Conservation (phyloP, 2,113 vertebrate species). For the Halichoerus grypus region DNA sequence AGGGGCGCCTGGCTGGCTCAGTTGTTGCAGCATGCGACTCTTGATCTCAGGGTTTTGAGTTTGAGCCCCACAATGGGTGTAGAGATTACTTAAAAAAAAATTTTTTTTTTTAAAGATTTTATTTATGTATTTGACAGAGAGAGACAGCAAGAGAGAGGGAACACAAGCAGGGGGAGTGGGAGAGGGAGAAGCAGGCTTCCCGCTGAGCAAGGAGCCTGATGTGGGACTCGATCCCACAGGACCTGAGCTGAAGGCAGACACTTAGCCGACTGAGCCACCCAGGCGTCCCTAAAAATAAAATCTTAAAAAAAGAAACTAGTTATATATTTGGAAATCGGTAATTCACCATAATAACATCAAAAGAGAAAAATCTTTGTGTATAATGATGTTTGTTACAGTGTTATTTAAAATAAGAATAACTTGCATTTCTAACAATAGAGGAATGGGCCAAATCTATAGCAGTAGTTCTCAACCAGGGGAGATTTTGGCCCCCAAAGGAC, state of each 20-base stretch:
- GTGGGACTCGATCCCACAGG: no score
- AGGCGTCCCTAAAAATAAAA: background rate
- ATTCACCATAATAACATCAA: background rate
- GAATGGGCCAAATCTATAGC: background rate
- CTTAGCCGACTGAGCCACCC: no score
- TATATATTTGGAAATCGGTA: background rate
- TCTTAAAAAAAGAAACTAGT: background rate
- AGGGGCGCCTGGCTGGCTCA: background rate
- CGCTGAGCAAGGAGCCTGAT: no score
- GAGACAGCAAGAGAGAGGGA: no score
- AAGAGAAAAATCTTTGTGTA: constrained; percentile 28
- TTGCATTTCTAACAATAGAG: background rate
- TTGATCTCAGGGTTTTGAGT: background rate
- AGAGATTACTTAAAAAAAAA: background rate
- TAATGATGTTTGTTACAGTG: background rate
- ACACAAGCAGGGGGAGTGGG: no score
- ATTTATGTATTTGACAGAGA: no score
- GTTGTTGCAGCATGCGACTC: background rate
- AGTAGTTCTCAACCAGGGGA: background rate
- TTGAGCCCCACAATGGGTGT: background rate
- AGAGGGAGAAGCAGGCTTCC: no score
- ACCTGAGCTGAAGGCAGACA: no score
- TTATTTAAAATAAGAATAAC: constrained; percentile 7
- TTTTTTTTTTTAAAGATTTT: no score
- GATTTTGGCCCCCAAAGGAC: background rate